Percentiles rank a stretch among this genome's conserved stretches.
Evolutionary conservation across 2,797 vertebrate genomes (phyloP).

Genomic region (Okamejei kenojei): DNA sequence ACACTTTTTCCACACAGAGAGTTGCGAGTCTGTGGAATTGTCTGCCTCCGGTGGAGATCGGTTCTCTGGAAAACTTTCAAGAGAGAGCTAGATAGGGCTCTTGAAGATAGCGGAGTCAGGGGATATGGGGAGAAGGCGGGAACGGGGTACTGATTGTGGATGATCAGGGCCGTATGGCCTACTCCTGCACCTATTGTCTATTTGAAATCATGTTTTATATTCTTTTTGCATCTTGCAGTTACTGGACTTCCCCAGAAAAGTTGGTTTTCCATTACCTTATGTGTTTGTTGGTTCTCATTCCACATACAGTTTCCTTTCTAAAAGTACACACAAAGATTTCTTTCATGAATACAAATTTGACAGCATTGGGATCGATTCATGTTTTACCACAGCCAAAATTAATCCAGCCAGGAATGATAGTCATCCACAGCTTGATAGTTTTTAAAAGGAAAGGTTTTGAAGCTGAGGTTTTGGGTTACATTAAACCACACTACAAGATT

Average conservation of each 20-base stretch:
- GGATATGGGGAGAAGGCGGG: no score
- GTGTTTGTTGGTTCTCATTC: neutral
- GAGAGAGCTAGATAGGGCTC: no score
- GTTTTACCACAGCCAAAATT: neutral
- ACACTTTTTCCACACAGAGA: no score
- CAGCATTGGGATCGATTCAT: neutral
- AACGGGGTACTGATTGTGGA: no score
- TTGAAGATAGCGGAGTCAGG: no score
- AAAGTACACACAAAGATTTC: conserved; percentile 2
- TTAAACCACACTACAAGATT: neutral
- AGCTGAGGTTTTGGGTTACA: neutral
- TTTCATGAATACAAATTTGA: conserved; percentile 2
- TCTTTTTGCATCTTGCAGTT: neutral
- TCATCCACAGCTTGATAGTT: neutral
- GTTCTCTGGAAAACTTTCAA: no score
- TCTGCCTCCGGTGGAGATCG: no score
- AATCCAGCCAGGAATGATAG: neutral
- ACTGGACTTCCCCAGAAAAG: neutral
- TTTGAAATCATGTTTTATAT: neutral
- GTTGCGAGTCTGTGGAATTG: no score
- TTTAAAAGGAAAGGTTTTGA: neutral
- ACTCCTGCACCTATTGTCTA: no score
- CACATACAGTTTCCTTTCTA: neutral
- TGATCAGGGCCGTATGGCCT: no score
- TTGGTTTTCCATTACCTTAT: neutral